phyloP scores from a whole-genome alignment of 2,888 invertebrate genomes.

The Metallyticus violacea region DNA sequence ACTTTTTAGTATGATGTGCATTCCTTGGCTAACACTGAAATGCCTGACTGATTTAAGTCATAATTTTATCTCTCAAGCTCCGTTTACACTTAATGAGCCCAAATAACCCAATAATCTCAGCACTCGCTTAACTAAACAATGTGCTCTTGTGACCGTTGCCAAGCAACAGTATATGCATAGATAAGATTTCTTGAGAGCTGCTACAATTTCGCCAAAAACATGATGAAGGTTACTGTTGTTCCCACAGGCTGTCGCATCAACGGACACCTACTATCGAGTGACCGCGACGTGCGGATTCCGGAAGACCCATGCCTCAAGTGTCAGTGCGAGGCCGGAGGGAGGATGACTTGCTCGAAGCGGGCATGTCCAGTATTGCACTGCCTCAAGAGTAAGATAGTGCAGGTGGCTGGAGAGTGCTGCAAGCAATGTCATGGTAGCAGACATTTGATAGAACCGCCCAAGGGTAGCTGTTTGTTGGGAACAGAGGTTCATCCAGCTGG shows the following conservation, averaged over 20 bases:
- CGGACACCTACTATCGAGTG: slow-evolving; percentile 76
- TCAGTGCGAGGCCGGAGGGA: slow-evolving; percentile 66
- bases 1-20: too few relatives aligned
- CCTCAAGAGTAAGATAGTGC: slow-evolving; percentile 63
- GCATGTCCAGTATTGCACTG: slow-evolving; percentile 90
- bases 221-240: background rate
- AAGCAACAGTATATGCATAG: too few relatives aligned
- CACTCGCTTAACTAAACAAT: too few relatives aligned
- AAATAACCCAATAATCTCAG: too few relatives aligned
- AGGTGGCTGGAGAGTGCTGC: slow-evolving; percentile 80
- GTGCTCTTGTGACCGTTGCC: too few relatives aligned
- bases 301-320: slow-evolving; percentile 87
- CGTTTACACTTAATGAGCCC: too few relatives aligned
- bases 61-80: too few relatives aligned
- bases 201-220: too few relatives aligned
- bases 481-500: slow-evolving; percentile 56
- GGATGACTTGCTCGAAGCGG: slow-evolving; percentile 75
- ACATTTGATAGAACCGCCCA: slow-evolving; percentile 50
- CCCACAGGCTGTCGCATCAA: slow-evolving; percentile 74
- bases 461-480: slow-evolving; percentile 66
- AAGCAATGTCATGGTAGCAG: slow-evolving; percentile 55
- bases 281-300: slow-evolving; percentile 70
- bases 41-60: too few relatives aligned
- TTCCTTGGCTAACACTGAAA: too few relatives aligned
- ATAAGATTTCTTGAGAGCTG: too few relatives aligned